Conservation (phyloP, 1,140 invertebrate genomes). For the Andricus grossulariae region DNA sequence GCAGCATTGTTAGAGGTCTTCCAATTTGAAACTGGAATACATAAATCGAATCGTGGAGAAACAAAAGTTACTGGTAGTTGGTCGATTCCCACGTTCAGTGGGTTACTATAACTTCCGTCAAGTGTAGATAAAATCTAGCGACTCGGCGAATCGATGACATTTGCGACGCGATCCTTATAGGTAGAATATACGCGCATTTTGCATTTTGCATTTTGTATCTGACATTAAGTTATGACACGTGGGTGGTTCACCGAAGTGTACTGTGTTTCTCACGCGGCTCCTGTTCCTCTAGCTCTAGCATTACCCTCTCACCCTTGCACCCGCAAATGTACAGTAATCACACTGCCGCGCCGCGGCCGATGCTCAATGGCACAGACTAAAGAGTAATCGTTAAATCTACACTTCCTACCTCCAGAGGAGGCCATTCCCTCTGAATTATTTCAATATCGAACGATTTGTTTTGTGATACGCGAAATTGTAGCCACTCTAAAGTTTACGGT, state of each 20-base stretch:
- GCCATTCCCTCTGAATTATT: neutral
- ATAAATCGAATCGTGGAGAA: neutral
- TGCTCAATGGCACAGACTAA: neutral
- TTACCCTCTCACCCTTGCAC: neutral
- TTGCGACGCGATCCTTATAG: constrained; percentile 39
- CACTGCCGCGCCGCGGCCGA: too few relatives aligned
- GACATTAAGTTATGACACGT: constrained; percentile 58
- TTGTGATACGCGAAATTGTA: too few relatives aligned
- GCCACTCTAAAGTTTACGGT: too few relatives aligned
- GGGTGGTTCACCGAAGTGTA: constrained; percentile 46
- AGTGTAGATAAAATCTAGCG: constrained; percentile 57
- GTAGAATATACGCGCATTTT: constrained; percentile 46
- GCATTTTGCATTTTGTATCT: constrained; percentile 26
- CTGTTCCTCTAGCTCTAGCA: neutral
- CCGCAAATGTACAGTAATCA: constrained; percentile 1
- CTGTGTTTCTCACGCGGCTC: constrained; percentile 47
- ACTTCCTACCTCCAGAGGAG: neutral
- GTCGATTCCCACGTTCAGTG: constrained; percentile 61
- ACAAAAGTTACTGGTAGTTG: constrained; percentile 39
- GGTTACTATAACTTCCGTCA: constrained; percentile 61
- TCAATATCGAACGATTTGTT: too few relatives aligned
- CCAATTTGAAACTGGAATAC: neutral
- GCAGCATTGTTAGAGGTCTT: neutral
- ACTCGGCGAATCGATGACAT: constrained; percentile 53
- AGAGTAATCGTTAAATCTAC: neutral